Percentiles rank a stretch among this genome's conserved stretches.
These are phyloP conservation scores for Myotis myotis DNA, from an alignment of 2,797 vertebrate species.

Conservation along the genomic window DNA sequence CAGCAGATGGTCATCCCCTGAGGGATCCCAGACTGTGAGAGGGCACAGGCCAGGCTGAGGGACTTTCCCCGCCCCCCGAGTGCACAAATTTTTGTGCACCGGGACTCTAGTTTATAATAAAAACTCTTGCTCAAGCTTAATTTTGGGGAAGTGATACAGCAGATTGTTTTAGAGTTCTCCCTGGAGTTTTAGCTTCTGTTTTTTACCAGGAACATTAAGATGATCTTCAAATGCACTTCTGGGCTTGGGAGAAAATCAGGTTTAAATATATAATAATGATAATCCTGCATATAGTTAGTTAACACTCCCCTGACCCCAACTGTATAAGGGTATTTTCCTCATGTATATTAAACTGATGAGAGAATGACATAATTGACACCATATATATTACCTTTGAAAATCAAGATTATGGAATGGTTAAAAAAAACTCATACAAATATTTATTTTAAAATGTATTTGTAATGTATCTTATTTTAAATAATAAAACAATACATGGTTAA, in stretches of 20 bases:
- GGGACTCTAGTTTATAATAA: not conserved
- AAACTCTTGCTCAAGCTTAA: not conserved
- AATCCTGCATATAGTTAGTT: not conserved
- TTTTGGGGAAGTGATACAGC: not conserved
- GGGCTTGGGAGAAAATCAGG: constrained; percentile 2
- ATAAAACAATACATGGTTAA: not conserved
- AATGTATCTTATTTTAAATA: not conserved
- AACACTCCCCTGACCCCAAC: not conserved
- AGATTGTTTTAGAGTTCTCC: not conserved
- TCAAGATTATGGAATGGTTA: not conserved
- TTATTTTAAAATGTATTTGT: not conserved
- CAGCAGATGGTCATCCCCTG: too few relatives aligned
- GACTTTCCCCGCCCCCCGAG: too few relatives aligned
- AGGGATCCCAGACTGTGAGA: too few relatives aligned
- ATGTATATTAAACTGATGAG: not conserved
- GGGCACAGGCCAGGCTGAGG: too few relatives aligned
- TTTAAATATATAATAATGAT: constrained; percentile 38
- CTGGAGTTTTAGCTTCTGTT: constrained; percentile 50
- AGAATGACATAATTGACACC: not conserved
- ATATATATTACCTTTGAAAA: not conserved
- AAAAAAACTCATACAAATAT: not conserved
- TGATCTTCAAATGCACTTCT: constrained; percentile 38
- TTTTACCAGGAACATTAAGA: constrained; percentile 24
- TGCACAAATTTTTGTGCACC: too few relatives aligned
- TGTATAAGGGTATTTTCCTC: not conserved